A percentile compares a stretch with the other conserved stretches of the same genome.
phyloP scores from a whole-genome alignment of 2,113 vertebrate species.

The Channa argus region DNA sequence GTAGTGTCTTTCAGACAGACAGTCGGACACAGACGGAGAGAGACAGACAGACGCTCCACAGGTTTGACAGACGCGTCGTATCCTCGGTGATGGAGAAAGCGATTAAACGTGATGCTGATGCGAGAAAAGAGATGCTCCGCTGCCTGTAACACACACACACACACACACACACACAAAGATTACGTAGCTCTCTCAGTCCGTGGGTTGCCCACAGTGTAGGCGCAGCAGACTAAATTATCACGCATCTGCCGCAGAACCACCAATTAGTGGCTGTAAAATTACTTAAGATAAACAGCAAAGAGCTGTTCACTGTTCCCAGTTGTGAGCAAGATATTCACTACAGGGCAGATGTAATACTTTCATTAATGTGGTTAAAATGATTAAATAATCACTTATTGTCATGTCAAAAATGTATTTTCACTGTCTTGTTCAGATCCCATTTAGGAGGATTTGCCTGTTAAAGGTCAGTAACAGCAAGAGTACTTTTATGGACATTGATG shows the following conservation, averaged over 20 bases:
- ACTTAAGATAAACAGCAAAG: conserved; percentile 5
- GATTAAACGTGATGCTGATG: conserved; percentile 56
- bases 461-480: no score
- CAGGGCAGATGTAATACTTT: conserved; percentile 2
- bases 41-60: conserved; percentile 45
- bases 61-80: conserved; percentile 65
- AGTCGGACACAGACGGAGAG: conserved; percentile 12
- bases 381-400: no score
- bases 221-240: conserved; percentile 43
- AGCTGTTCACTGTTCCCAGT: conserved; percentile 3
- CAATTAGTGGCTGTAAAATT: conserved; percentile 57
- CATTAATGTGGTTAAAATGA: no score
- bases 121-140: conserved; percentile 48
- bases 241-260: conserved; percentile 40
- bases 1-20: neutral
- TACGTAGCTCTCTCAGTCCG: conserved; percentile 59
- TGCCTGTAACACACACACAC: conserved; percentile 21
- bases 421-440: no score
- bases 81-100: conserved; percentile 48
- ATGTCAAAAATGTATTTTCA: no score
- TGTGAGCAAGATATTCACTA: conserved; percentile 20
- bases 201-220: conserved; percentile 62
- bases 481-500: conserved; percentile 1
- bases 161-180: conserved; percentile 24
- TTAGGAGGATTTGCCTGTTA: no score